A percentile compares a stretch with the other conserved stretches of the same genome.
Conservation (phyloP, 2,797 vertebrate genomes). For the Pseudopleuronectes americanus region DNA sequence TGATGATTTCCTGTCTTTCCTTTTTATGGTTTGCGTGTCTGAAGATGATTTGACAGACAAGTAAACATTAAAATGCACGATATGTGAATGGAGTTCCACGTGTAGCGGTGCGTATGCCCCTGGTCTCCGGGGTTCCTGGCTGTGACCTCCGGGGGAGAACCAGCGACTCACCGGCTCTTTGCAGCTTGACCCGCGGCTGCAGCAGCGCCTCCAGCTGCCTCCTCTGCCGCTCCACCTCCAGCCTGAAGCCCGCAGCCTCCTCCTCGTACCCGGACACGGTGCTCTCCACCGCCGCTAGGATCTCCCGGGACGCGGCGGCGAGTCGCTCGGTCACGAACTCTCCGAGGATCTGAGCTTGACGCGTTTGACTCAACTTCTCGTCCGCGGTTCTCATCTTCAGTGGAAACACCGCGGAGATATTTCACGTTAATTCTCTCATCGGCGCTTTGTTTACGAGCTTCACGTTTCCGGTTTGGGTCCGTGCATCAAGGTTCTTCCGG, state of each 20-base stretch:
- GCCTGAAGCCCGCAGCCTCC: constrained; percentile 49
- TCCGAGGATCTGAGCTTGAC: constrained; percentile 7
- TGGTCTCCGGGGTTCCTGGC: accelerated
- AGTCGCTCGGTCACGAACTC: constrained; percentile 38
- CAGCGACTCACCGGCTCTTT: too few species aligned
- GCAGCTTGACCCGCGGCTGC: constrained; percentile 3
- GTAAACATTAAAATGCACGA: accelerated
- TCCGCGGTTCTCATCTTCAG: background rate
- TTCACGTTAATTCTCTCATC: too few species aligned
- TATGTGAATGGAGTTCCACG: background rate
- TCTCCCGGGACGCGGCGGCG: constrained; percentile 49
- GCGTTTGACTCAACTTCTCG: background rate
- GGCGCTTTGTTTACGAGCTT: too few species aligned
- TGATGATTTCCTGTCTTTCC: too few species aligned
- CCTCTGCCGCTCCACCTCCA: constrained; percentile 51
- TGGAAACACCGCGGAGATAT: too few species aligned
- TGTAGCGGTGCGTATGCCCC: accelerated
- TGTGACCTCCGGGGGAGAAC: too few species aligned
- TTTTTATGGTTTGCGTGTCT: accelerated
- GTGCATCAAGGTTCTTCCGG: background rate
- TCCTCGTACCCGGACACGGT: constrained; percentile 57
- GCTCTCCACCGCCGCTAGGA: constrained; percentile 48
- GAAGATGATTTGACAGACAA: accelerated
- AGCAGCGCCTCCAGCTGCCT: constrained; percentile 42
- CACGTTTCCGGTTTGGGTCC: background rate